Evolutionary conservation across 2,888 invertebrate species (phyloP).

Genomic region (Plagodis dolabraria): DNA sequence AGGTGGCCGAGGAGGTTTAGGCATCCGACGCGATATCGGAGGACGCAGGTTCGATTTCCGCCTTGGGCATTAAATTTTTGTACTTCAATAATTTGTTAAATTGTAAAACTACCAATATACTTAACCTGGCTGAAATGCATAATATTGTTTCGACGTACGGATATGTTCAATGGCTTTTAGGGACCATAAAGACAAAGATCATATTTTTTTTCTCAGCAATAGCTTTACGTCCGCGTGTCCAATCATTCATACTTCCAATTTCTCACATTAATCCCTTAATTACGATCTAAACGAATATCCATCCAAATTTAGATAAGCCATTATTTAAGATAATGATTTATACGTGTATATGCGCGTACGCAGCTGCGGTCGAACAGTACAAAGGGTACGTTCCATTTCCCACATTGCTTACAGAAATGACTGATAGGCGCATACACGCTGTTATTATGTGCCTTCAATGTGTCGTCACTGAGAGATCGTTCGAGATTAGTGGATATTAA

Average conservation of each 20-base stretch:
- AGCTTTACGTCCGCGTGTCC: background rate
- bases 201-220: too few species aligned
- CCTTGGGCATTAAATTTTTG: too few species aligned
- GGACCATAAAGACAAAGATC: too few species aligned
- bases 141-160: too few species aligned
- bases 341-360: slow-evolving; percentile 52
- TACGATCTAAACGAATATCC: slow-evolving; percentile 55
- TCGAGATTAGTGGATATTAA: slow-evolving; percentile 17
- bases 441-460: slow-evolving; percentile 48
- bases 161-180: too few species aligned
- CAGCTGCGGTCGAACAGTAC: slow-evolving; percentile 66
- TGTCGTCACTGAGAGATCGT: slow-evolving; percentile 39
- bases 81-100: too few species aligned
- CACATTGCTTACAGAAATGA: slow-evolving; percentile 77
- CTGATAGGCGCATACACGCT: slow-evolving; percentile 58
- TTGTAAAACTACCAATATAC: too few species aligned
- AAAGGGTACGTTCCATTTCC: slow-evolving; percentile 62
- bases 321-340: slow-evolving; percentile 71
- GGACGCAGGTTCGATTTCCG: too few species aligned
- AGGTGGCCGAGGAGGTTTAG: too few species aligned
- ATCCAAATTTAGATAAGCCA: slow-evolving; percentile 62
- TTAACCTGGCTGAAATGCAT: too few species aligned
- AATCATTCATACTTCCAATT: slow-evolving; percentile 16
- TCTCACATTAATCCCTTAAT: slow-evolving; percentile 44
- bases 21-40: too few species aligned